Conservation (phyloP, 2,113 vertebrate species). For the Onychostoma macrolepis region DNA sequence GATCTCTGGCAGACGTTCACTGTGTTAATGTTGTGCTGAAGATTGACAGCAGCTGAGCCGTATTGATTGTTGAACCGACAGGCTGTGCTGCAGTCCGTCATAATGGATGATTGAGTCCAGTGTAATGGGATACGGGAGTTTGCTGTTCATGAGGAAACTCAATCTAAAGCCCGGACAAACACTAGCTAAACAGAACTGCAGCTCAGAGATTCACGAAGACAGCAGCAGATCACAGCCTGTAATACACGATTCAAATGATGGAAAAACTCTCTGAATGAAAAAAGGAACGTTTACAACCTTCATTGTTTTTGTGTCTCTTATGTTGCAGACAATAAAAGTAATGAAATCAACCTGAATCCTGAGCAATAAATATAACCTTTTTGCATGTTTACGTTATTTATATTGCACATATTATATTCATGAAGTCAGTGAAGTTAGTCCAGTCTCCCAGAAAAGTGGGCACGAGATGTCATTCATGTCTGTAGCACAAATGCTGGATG, state of each 20-base stretch:
- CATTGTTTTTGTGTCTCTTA: not conserved
- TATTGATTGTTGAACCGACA: conserved; percentile 35
- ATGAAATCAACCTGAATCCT: not conserved
- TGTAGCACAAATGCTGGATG: too few species aligned
- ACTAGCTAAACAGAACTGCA: not conserved
- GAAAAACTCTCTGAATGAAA: too few species aligned
- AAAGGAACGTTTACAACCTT: not conserved
- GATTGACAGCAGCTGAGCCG: not conserved
- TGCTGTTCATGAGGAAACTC: not conserved
- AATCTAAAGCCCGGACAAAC: too few species aligned
- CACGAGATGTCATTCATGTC: too few species aligned
- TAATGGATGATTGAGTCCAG: not conserved
- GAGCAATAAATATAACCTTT: not conserved
- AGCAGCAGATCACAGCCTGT: too few species aligned
- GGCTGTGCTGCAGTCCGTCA: not conserved
- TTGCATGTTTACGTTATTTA: too few species aligned
- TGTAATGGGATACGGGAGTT: conserved; percentile 20
- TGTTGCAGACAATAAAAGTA: not conserved
- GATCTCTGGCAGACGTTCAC: too few species aligned
- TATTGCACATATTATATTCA: too few species aligned
- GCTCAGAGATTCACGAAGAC: not conserved
- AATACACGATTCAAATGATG: too few species aligned
- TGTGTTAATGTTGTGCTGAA: too few species aligned
- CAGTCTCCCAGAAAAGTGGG: too few species aligned
- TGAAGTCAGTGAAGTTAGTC: not conserved